These are phyloP conservation scores for Labeo catla DNA, from an alignment of 2,113 vertebrate genomes.

Conservation along the genomic window DNA sequence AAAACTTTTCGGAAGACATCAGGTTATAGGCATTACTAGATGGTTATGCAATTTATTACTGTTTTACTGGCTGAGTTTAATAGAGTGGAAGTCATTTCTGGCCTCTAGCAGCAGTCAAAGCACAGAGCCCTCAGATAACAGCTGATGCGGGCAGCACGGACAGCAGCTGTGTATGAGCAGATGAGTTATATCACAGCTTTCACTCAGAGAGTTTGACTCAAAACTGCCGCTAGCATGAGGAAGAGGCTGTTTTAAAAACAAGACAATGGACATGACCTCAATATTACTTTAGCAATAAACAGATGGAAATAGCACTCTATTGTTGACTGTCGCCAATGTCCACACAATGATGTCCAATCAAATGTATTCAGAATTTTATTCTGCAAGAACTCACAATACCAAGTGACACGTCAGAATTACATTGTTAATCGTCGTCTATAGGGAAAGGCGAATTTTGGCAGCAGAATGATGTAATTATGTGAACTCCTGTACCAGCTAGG, in stretches of 20 bases:
- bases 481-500: no score
- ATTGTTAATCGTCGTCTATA: not conserved
- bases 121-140: not conserved
- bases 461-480: no score
- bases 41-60: not conserved
- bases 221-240: not conserved
- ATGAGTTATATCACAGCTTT: slow-evolving; percentile 16
- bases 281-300: not conserved
- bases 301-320: not conserved
- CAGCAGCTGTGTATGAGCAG: not conserved
- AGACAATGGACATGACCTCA: slow-evolving; percentile 7
- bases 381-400: not conserved
- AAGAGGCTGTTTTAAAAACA: not conserved
- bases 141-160: not conserved
- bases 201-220: slow-evolving; percentile 7
- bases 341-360: not conserved
- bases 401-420: not conserved
- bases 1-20: not conserved
- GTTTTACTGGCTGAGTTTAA: not conserved
- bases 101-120: slow-evolving; percentile 1
- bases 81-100: not conserved
- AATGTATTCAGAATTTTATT: not conserved
- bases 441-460: not conserved
- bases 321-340: not conserved
- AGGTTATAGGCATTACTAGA: not conserved